Evolutionary conservation across 2,113 vertebrate genomes (phyloP).

Genomic region (Oryzias javanicus): DNA sequence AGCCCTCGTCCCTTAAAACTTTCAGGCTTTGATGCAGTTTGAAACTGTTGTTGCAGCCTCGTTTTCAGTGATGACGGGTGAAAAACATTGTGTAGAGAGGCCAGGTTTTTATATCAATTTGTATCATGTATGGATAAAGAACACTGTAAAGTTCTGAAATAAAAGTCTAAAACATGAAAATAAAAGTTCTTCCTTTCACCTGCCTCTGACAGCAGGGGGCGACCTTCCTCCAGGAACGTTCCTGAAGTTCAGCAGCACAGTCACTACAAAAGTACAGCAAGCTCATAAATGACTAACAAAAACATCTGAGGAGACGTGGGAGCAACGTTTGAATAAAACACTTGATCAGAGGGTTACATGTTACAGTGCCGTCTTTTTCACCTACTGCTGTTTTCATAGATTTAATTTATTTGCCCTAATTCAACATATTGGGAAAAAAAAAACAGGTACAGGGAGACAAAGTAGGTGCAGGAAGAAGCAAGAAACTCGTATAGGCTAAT

Average conservation of each 20-base stretch:
- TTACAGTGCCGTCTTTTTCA: slow-evolving; percentile 1
- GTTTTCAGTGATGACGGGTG: neutral
- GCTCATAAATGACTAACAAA: too few species aligned
- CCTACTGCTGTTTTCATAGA: too few species aligned
- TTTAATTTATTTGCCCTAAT: too few species aligned
- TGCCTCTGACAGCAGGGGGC: slow-evolving; percentile 48
- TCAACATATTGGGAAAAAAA: too few species aligned
- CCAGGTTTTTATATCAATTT: neutral
- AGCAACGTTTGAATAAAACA: too few species aligned
- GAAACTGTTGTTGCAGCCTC: too few species aligned
- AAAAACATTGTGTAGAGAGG: neutral
- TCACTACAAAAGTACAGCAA: neutral
- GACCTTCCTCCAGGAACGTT: slow-evolving; percentile 13
- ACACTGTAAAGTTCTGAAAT: neutral
- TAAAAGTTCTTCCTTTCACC: neutral
- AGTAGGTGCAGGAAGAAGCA: too few species aligned
- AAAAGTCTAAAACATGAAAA: neutral
- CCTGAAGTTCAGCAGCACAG: neutral
- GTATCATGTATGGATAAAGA: neutral
- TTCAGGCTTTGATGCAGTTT: neutral
- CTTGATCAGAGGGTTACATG: too few species aligned
- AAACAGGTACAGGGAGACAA: too few species aligned
- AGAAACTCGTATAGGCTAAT: too few species aligned
- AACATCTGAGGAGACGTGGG: too few species aligned
- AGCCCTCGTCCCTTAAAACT: neutral